Evolutionary conservation across 1,140 invertebrate species (phyloP), one percentile per base, ranked within the genome.

Genomic region (Drosophila sturtevanti): DNA sequence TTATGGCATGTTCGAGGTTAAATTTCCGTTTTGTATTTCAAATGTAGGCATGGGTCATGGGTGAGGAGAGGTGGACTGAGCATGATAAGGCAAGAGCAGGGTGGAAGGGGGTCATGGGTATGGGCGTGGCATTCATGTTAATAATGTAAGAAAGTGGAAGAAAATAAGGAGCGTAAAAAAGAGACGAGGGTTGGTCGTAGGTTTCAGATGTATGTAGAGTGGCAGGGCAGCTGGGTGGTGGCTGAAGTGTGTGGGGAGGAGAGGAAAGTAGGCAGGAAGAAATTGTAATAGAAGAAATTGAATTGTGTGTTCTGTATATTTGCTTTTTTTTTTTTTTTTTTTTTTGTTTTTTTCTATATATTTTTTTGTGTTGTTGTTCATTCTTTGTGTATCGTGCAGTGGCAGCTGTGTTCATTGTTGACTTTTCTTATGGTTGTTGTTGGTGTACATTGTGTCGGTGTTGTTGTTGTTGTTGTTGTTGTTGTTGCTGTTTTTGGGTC

Each of bases 241-340:
- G 11, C 1, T n/a, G 37, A 0, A 3, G 37, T 4, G 10, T 48
- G 2, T 11, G 16, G n/a, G 18, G 12, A 1, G 18, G 10, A 11
- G 58, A 31, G 60, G 34, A 24, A 58, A 48, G 65, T 76, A 79
- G 82, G 62, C 78, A 79, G 75, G 54, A 79, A 77, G 70, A 81
- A 71, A 75, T 81, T 86, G 81, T 81, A 75, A 81, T 81, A 86
- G 81, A 86, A 89, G 72, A 86, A 86, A 86, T 89, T 87, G 84
- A 86, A 87, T 86, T 82, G 82, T 86, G 72, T 87, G 67, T 73
- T 61, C 67, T 73, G 66, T 65, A 52, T 68, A 37, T 68, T 70
- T 31, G 27, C 27, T 31, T 31, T 31, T 31, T 31, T 31, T 31
- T 31, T 31, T 6, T 31, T 0, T 31, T 24, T 24, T 4, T 24